Percentiles rank a stretch among this genome's conserved stretches.
Evolutionary conservation across 1,140 invertebrate genomes (phyloP).

Genomic region (Mesaphorura yosii): DNA sequence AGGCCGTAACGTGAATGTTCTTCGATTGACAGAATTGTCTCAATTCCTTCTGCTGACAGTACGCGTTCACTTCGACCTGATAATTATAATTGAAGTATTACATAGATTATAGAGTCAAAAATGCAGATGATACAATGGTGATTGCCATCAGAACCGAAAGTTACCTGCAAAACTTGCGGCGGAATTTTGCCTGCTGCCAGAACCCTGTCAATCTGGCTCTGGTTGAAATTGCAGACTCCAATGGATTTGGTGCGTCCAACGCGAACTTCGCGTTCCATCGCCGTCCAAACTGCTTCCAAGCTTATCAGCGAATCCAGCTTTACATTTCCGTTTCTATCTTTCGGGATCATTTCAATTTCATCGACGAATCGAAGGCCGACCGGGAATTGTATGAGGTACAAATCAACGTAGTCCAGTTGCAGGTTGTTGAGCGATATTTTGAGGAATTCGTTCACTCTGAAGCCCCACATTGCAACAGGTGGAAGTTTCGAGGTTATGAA

Average conservation of each 20-base stretch:
- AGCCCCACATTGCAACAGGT: constrained; percentile 38
- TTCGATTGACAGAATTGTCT: constrained; percentile 35
- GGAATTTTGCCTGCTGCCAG: constrained; percentile 48
- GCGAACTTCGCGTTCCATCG: constrained; percentile 31
- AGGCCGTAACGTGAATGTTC: neutral
- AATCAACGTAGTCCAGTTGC: constrained; percentile 66
- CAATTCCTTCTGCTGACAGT: constrained; percentile 39
- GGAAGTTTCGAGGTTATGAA: constrained; percentile 39
- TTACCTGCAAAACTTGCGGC: constrained; percentile 44
- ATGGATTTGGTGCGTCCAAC: constrained; percentile 48
- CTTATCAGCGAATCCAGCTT: constrained; percentile 53
- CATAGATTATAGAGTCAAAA: neutral
- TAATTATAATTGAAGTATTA: neutral
- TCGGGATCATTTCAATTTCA: constrained; percentile 22
- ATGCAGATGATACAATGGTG: neutral
- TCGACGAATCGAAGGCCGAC: constrained; percentile 32
- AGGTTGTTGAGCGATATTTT: constrained; percentile 57
- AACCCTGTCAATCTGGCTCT: constrained; percentile 39
- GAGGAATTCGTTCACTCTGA: constrained; percentile 58
- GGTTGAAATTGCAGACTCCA: constrained; percentile 49
- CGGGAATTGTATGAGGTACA: constrained; percentile 46
- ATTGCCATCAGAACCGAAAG: neutral
- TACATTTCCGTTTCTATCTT: constrained; percentile 35
- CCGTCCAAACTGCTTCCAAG: constrained; percentile 61
- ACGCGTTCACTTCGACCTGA: constrained; percentile 36